A percentile compares a stretch with the other conserved stretches of the same genome.
These are phyloP conservation scores for Plebejus argus DNA, from an alignment of 2,888 invertebrate genomes.

Conservation along the genomic window DNA sequence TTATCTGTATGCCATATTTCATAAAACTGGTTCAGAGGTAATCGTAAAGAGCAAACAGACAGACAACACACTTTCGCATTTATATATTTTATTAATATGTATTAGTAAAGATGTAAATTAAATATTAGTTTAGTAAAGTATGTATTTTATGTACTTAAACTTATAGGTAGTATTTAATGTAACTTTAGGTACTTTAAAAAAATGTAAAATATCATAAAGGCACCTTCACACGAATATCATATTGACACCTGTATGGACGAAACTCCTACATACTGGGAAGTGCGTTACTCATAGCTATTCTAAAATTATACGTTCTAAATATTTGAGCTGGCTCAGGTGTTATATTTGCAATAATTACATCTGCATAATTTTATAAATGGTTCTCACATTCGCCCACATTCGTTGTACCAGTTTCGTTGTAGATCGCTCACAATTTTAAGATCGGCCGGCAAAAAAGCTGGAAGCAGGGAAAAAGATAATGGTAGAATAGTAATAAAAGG, in stretches of 20 bases:
- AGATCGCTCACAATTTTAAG: not conserved
- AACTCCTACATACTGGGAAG: constrained; percentile 38
- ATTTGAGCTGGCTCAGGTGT: constrained; percentile 59
- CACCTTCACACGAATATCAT: not conserved
- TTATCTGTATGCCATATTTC: no score
- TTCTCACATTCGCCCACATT: constrained; percentile 33
- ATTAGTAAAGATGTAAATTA: no score
- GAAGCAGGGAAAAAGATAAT: no score
- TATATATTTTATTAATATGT: no score
- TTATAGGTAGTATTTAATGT: no score
- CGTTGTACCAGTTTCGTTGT: not conserved
- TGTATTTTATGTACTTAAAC: no score
- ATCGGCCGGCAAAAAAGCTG: not conserved
- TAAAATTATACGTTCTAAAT: constrained; percentile 73
- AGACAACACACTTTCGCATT: no score
- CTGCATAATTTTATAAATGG: constrained; percentile 35
- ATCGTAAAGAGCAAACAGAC: no score
- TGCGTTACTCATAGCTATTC: constrained; percentile 67
- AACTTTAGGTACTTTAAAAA: not conserved
- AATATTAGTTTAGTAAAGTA: no score
- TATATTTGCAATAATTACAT: constrained; percentile 40
- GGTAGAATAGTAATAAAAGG: no score
- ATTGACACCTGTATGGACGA: not conserved
- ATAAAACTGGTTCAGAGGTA: no score
- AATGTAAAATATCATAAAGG: not conserved